These are phyloP conservation scores for Drosophila percnosoma DNA, from an alignment of 2,888 invertebrate genomes.

Conservation along the genomic window DNA sequence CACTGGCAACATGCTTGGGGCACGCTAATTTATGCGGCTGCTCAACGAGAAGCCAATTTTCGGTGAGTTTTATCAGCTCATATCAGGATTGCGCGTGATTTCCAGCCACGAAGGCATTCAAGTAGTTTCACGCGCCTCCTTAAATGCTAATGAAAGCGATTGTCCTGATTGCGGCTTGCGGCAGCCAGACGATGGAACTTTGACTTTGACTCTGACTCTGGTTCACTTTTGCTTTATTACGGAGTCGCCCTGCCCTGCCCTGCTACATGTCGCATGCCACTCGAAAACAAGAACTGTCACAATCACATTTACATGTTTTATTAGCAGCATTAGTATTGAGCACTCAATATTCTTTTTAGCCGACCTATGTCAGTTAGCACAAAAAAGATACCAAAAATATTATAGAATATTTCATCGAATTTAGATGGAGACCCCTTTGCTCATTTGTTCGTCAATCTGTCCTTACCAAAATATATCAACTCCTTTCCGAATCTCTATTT, in stretches of 20 bases:
- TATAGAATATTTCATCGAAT: not conserved
- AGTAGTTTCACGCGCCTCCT: conserved; percentile 47
- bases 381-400: not conserved
- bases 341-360: not conserved
- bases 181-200: conserved; percentile 1
- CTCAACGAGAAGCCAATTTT: conserved; percentile 66
- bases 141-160: conserved; percentile 51
- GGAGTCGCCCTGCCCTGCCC: conserved; percentile 29
- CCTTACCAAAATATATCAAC: not conserved
- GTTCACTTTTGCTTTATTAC: conserved; percentile 32
- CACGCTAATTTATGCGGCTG: conserved; percentile 48
- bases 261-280: not conserved
- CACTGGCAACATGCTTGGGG: conserved; percentile 4
- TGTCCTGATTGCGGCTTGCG: conserved; percentile 26
- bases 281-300: conserved; percentile 9
- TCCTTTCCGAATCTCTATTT: not conserved
- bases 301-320: not conserved
- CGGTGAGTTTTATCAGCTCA: conserved; percentile 55
- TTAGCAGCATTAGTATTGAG: not conserved
- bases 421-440: not conserved
- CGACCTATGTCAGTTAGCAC: not conserved
- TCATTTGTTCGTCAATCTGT: not conserved
- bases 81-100: conserved; percentile 47
- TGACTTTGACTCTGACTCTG: conserved; percentile 5
- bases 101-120: conserved; percentile 20